phyloP scores from a whole-genome alignment of 2,113 vertebrate species.

The Oncorhynchus kisutch region DNA sequence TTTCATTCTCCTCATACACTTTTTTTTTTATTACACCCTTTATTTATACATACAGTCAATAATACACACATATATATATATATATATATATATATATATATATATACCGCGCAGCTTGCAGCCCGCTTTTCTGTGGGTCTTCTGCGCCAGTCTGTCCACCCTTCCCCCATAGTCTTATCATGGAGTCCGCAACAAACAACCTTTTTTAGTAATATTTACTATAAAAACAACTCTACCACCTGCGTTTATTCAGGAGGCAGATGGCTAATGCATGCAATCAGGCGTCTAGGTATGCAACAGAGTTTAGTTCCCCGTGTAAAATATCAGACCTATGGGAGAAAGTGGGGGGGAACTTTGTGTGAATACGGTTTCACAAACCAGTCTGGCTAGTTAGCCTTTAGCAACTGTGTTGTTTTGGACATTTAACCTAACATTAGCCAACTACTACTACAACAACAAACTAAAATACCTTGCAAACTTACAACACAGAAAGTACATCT shows the following conservation, averaged over 20 bases:
- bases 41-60: too few species aligned
- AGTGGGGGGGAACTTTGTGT: not conserved
- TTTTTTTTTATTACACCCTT: too few species aligned
- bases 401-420: not conserved
- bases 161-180: conserved; percentile 83
- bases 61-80: too few species aligned
- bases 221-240: not conserved
- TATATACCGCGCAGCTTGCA: conserved; percentile 70
- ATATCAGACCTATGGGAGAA: not conserved
- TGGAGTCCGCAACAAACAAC: conserved; percentile 77
- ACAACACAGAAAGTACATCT: too few species aligned
- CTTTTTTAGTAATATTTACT: conserved; percentile 57
- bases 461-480: too few species aligned
- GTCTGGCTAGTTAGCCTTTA: not conserved
- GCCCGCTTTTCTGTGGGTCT: too few species aligned
- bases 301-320: not conserved
- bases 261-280: not conserved
- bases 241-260: not conserved
- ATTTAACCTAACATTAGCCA: not conserved
- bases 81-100: conserved; percentile 44
- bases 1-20: too few species aligned
- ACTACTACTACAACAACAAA: too few species aligned
- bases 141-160: conserved; percentile 75
- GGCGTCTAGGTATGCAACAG: not conserved
- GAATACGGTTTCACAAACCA: not conserved